Base-by-base conservation (phyloP, 2,797 vertebrate species). In the Chelidonichthys spinosus region DNA sequence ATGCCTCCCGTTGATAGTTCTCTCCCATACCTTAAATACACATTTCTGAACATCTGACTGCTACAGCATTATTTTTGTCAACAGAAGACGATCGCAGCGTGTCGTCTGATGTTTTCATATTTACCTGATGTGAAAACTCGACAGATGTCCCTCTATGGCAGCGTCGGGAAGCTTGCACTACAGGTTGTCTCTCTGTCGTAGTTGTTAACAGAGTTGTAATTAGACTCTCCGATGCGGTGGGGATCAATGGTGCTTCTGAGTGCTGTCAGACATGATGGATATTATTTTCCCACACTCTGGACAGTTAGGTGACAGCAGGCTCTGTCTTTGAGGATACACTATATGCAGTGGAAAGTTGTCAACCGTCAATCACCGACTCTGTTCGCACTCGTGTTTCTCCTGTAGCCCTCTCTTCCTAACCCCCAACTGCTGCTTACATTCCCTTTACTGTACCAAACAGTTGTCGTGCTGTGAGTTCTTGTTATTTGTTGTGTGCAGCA, bases 241-340 rank as follows among this genome's bases (percentile, higher is more conserved):
- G 25, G 79, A 76, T 84, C 83, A 85, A 54, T 79, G 69, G 50
- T 37, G 71, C 71, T 64, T 82, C 50, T 71, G 55, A 81, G 66
- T 58, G 65, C 83, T 84, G 75, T 90, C 86, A 90, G 59, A 86
- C 72, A 71, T 78, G 84, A 89, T 85, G 72, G 81, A 85, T 87
- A 86, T 79, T 79, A 70, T 80, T 76, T 70, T 69, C 49, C 70
- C 74, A 55, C 58, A 1, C 49, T 68, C 46, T 63, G 83, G 84
- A 88, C 82, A 69, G 80, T 66, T 56, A 33, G 56, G 76, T 79
- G 89, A 89, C 86, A 71, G 81, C 50, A 69, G 76, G 9, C 73
- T 77, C 46, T 72, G 80, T 86, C 86, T 79, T 72, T 62, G 63
- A 85, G 71, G 76, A 86, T 18, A 60, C 49, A 63, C 54, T 49